A percentile compares a stretch with the other conserved stretches of the same genome.
phyloP scores from a whole-genome alignment of 2,888 invertebrate genomes.

The Sphaeridia pumilis region DNA sequence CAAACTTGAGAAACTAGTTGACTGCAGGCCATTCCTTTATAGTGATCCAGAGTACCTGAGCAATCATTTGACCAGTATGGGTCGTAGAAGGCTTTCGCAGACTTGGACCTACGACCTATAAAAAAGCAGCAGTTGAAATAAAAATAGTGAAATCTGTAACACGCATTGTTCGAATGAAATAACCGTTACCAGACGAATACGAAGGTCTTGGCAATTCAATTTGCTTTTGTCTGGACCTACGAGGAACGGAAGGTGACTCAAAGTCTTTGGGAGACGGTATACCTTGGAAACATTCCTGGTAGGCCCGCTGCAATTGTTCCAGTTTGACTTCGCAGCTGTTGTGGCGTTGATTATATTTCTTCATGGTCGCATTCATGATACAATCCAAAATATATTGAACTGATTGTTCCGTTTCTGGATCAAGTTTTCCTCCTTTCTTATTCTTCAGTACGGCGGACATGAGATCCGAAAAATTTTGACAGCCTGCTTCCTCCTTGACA shows the following conservation, averaged over 20 bases:
- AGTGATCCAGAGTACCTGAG: too few species aligned
- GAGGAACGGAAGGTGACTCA: not conserved
- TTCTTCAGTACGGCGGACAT: slow-evolving; percentile 3
- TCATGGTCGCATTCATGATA: slow-evolving; percentile 3
- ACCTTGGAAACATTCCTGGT: not conserved
- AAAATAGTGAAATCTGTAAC: too few species aligned
- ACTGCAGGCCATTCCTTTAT: too few species aligned
- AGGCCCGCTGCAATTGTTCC: slow-evolving; percentile 4
- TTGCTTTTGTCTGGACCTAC: not conserved
- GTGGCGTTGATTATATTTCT: slow-evolving; percentile 3
- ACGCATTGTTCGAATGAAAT: too few species aligned
- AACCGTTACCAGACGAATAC: too few species aligned
- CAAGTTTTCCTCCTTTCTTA: not conserved
- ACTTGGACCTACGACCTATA: too few species aligned
- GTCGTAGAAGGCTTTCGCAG: too few species aligned
- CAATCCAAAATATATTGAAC: slow-evolving; percentile 6
- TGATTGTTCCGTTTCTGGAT: slow-evolving; percentile 1
- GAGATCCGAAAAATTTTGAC: slow-evolving; percentile 3
- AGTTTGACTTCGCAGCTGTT: slow-evolving; percentile 11
- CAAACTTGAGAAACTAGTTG: too few species aligned
- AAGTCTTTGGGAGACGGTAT: not conserved
- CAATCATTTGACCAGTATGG: too few species aligned
- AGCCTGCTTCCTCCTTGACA: slow-evolving; percentile 10
- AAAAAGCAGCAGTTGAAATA: too few species aligned
- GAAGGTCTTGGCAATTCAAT: not conserved